phyloP scores from a whole-genome alignment of 2,797 vertebrate genomes.

The Sebastes minor region DNA sequence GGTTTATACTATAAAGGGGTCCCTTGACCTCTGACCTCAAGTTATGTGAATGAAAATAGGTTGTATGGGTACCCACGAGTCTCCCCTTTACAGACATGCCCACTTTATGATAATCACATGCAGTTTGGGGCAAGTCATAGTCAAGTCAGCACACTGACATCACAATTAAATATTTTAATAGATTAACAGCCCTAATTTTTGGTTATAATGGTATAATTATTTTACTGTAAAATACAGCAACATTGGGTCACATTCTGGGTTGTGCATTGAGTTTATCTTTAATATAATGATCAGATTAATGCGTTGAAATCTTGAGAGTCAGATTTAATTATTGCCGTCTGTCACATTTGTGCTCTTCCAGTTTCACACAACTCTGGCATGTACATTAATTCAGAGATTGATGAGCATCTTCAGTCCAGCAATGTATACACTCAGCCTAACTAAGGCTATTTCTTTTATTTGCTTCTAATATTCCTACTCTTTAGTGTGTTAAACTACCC shows the following conservation, averaged over 20 bases:
- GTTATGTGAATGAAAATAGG: no score
- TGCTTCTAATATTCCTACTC: not conserved
- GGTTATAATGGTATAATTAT: rapidly evolving
- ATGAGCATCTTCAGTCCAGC: not conserved
- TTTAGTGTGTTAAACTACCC: not conserved
- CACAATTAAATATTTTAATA: no score
- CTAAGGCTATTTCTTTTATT: not conserved
- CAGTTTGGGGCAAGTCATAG: no score
- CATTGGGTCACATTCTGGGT: not conserved
- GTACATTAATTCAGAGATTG: not conserved
- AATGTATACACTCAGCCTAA: not conserved
- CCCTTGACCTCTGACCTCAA: no score
- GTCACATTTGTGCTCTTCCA: not conserved
- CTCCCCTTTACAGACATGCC: no score
- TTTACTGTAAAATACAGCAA: not conserved
- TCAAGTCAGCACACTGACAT: no score
- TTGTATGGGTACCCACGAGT: no score
- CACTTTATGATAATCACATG: no score
- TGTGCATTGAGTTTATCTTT: not conserved
- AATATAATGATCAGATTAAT: not conserved
- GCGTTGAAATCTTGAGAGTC: not conserved
- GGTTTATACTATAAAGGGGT: not conserved
- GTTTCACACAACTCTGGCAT: not conserved
- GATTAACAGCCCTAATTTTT: no score
- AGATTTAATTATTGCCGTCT: not conserved